Conservation (phyloP, 2,888 invertebrate genomes). For the Seira musarum region DNA sequence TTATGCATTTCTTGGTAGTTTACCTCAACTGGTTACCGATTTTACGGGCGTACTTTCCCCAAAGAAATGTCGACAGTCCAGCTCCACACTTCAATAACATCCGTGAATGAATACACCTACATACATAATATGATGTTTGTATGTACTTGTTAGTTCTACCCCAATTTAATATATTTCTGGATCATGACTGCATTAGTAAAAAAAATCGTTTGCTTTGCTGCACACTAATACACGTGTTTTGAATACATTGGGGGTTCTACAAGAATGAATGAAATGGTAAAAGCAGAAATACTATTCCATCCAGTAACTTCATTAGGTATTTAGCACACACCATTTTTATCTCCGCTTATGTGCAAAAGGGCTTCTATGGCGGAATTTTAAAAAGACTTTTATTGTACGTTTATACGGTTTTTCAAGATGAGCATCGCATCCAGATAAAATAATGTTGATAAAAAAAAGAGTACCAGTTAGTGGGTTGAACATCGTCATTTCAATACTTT, state of each 20-base stretch:
- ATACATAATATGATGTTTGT: background rate
- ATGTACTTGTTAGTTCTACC: background rate
- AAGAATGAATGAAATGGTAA: conserved; percentile 40
- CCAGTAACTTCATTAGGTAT: background rate
- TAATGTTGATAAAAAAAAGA: background rate
- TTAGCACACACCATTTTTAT: background rate
- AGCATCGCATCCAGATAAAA: background rate
- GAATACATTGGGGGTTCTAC: conserved; percentile 30
- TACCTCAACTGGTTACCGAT: conserved; percentile 45
- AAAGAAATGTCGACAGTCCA: background rate
- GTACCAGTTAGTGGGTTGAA: conserved; percentile 2
- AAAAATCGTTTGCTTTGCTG: conserved; percentile 1
- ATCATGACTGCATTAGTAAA: conserved; percentile 47
- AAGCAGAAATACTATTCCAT: background rate
- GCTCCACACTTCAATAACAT: background rate
- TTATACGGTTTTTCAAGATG: background rate
- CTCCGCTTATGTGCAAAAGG: background rate
- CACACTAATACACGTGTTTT: conserved; percentile 44
- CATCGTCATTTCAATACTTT: conserved; percentile 40
- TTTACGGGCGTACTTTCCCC: conserved; percentile 7
- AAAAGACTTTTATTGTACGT: background rate
- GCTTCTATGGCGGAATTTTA: background rate
- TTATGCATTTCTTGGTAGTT: conserved; percentile 26
- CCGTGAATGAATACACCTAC: background rate
- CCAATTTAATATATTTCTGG: conserved; percentile 35